phyloP scores from a whole-genome alignment of 2,888 invertebrate species.

The Trichogramma evanescens region DNA sequence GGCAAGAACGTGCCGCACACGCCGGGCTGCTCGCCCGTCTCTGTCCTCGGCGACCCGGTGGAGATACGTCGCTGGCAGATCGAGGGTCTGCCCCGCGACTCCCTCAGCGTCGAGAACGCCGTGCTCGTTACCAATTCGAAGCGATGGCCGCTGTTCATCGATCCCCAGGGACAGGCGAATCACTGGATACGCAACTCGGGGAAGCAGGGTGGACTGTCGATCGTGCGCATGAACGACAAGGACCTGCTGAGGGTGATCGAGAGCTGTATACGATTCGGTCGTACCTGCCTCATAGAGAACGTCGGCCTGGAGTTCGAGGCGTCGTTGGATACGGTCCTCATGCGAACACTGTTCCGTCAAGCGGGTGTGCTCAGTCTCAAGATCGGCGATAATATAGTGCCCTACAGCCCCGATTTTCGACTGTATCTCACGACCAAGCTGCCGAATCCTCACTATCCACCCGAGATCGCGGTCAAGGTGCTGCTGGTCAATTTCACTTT shows the following conservation, averaged over 20 bases:
- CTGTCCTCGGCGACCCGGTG: conserved; percentile 68
- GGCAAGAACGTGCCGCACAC: conserved; percentile 61
- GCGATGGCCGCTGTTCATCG: conserved; percentile 85
- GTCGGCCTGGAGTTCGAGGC: conserved; percentile 80
- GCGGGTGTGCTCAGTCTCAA: conserved; percentile 69
- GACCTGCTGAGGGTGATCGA: conserved; percentile 65
- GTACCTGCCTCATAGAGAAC: conserved; percentile 74
- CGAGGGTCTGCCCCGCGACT: conserved; percentile 76
- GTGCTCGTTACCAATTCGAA: conserved; percentile 76
- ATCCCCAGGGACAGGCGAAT: conserved; percentile 88
- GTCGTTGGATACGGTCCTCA: conserved; percentile 73
- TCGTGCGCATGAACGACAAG: conserved; percentile 66
- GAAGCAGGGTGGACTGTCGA: conserved; percentile 62
- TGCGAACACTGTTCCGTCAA: conserved; percentile 73
- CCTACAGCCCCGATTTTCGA: conserved; percentile 69
- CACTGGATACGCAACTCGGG: conserved; percentile 82
- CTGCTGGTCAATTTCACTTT: conserved; percentile 85
- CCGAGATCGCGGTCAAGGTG: conserved; percentile 80
- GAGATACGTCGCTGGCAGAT: conserved; percentile 76
- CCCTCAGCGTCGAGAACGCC: conserved; percentile 81
- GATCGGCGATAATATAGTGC: conserved; percentile 77
- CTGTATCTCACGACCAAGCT: conserved; percentile 83
- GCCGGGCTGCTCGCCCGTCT: conserved; percentile 58
- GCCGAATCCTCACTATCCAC: conserved; percentile 82
- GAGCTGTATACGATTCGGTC: conserved; percentile 63